These are phyloP conservation scores for Solen grandis DNA, from an alignment of 1,140 invertebrate genomes.

Conservation along the genomic window DNA sequence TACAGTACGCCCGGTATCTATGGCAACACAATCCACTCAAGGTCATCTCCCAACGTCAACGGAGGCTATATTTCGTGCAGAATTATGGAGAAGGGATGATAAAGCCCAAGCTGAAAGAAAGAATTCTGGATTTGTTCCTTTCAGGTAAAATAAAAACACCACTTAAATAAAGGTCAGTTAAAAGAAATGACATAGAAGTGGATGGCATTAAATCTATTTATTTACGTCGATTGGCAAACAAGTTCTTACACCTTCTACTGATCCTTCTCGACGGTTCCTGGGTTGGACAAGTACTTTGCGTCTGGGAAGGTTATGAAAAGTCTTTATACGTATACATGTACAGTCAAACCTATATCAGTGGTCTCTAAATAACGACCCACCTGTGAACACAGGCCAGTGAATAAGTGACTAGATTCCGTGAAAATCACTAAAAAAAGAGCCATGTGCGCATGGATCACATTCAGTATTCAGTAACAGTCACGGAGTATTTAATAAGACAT, in stretches of 20 bases:
- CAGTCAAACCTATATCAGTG: too few relatives aligned
- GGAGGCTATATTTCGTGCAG: constrained; percentile 47
- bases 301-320: too few relatives aligned
- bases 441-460: background rate
- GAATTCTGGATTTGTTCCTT: constrained; percentile 35
- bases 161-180: background rate
- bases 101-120: constrained; percentile 35
- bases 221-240: background rate
- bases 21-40: constrained; percentile 43
- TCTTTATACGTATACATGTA: too few relatives aligned
- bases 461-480: too few relatives aligned
- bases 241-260: too few relatives aligned
- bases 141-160: background rate
- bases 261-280: too few relatives aligned
- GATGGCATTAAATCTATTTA: background rate
- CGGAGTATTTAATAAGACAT: too few relatives aligned
- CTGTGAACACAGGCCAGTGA: too few relatives aligned
- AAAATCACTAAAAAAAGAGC: background rate
- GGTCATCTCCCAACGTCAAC: constrained; percentile 28
- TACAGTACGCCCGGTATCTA: constrained; percentile 11
- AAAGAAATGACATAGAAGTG: background rate
- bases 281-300: too few relatives aligned
- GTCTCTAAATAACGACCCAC: too few relatives aligned
- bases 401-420: background rate
- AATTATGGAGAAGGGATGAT: constrained; percentile 52